A percentile compares a stretch with the other conserved stretches of the same genome.
These are phyloP conservation scores for Xylophagus ater DNA, from an alignment of 2,888 invertebrate species.

Conservation along the genomic window DNA sequence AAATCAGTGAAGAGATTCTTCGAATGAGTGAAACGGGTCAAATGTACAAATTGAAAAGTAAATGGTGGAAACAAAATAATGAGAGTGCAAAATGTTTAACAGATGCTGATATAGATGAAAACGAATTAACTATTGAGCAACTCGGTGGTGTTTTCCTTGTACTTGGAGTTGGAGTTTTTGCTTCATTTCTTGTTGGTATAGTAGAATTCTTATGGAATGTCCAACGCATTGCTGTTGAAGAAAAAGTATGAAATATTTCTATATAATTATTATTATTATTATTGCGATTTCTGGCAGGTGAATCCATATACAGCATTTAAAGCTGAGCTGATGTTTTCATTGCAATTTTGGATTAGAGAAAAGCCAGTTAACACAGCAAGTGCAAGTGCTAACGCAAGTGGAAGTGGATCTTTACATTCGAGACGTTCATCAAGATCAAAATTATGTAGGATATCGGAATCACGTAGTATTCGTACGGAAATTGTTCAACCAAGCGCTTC, in stretches of 20 bases:
- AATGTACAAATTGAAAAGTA: slow-evolving; percentile 68
- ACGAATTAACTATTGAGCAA: slow-evolving; percentile 44
- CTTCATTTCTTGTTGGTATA: slow-evolving; percentile 65
- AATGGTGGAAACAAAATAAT: slow-evolving; percentile 78
- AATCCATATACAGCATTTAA: neutral
- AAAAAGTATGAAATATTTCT: slow-evolving; percentile 47
- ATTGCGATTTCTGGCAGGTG: neutral
- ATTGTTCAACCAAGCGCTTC: no score
- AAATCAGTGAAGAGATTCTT: slow-evolving; percentile 77
- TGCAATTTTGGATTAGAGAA: neutral
- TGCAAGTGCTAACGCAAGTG: no score
- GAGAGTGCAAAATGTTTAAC: slow-evolving; percentile 46
- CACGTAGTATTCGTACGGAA: no score
- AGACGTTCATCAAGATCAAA: slow-evolving; percentile 27
- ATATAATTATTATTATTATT: neutral
- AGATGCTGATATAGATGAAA: slow-evolving; percentile 22
- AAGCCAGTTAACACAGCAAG: neutral
- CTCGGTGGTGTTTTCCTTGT: slow-evolving; percentile 88
- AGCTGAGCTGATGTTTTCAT: neutral
- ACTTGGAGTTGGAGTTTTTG: slow-evolving; percentile 57
- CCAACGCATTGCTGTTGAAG: slow-evolving; percentile 61
- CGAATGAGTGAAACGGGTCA: slow-evolving; percentile 82
- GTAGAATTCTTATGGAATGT: slow-evolving; percentile 80
- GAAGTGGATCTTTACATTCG: no score
- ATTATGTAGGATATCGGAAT: no score